phyloP scores from a whole-genome alignment of 2,113 vertebrate genomes.

The Alexandromys fortis region DNA sequence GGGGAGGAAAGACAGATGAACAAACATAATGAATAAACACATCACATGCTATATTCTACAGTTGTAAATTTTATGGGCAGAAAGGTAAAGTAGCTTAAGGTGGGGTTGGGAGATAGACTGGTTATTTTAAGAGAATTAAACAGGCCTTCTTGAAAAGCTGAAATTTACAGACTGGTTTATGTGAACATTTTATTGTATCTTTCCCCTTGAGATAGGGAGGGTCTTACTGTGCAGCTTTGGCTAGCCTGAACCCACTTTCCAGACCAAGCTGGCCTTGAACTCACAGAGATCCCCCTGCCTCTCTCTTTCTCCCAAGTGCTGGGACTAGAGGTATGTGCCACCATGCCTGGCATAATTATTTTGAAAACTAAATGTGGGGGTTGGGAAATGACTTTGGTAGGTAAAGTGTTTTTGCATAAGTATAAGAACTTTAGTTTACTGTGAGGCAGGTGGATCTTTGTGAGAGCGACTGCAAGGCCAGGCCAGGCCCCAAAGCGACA shows the following conservation, averaged over 20 bases:
- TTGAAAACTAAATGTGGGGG: background rate
- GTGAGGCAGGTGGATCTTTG: too few relatives aligned
- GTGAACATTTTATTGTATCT: background rate
- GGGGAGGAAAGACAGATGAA: conserved; percentile 1
- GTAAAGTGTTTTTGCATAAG: background rate
- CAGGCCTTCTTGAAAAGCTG: background rate
- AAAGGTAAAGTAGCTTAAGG: conserved; percentile 3
- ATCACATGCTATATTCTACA: background rate
- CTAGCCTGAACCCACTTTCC: background rate
- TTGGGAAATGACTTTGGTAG: background rate
- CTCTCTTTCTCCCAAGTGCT: background rate
- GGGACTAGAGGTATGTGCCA: background rate
- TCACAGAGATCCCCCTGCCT: background rate
- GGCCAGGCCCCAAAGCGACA: too few relatives aligned
- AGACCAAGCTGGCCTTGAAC: background rate
- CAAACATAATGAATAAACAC: background rate
- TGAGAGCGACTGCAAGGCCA: too few relatives aligned
- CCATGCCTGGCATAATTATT: background rate
- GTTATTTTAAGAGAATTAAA: conserved; percentile 5
- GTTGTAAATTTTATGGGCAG: background rate
- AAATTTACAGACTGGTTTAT: background rate
- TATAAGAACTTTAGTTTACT: background rate
- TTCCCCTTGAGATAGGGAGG: background rate
- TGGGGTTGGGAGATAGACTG: background rate
- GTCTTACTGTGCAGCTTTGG: background rate